Evolutionary conservation across 1,140 invertebrate species (phyloP), one percentile per base, ranked within the genome.

Genomic region (Pachypsylla venusta): DNA sequence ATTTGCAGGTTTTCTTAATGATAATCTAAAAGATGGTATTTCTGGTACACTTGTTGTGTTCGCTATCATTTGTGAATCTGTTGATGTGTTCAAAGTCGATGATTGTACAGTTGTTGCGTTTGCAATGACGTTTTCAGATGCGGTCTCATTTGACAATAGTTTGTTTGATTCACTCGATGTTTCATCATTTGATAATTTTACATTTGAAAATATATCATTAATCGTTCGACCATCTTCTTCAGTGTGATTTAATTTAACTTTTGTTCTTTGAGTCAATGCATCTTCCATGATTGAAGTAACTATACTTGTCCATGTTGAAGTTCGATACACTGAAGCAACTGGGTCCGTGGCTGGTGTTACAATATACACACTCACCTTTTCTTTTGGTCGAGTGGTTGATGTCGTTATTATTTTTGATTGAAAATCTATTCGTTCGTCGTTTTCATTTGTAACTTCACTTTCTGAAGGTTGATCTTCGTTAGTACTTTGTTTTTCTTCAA

Each of bases 231-330:
- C 42, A 7, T 35, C 30, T 7, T 48, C 42, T 4, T 48, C 42
- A 3, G 42, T 5, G 22, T 48, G 42, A n/a, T 48, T 48, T n/a
- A 48, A n/a, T n/a, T 48, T 48, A 22, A 48, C 22, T 22, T 48
- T 48, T 48, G 42, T 48, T 22, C 22, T 48, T n/a, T 48, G 42
- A n/a, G 42, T 48, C n/a, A 48, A 7, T 3, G 64, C 66, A n/a
- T 64, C 66, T 58, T 67, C 65, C 56, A 66, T 64, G 14, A 67
- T 57, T n/a, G 62, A 56, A 14, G 66, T 67, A 53, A 67, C 62
- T 55, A 67, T 60, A 54, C 65, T 66, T 24, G 66, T 67, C n/a
- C 61, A 62, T 12, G 64, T 65, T 12, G 64, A 65, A 24, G 64
- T 61, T 54, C 54, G 59, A 53, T 26, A 55, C 24, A 16, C 25